These are phyloP conservation scores for Trichoplusia ni DNA, from an alignment of 1,140 invertebrate genomes.

Conservation along the genomic window DNA sequence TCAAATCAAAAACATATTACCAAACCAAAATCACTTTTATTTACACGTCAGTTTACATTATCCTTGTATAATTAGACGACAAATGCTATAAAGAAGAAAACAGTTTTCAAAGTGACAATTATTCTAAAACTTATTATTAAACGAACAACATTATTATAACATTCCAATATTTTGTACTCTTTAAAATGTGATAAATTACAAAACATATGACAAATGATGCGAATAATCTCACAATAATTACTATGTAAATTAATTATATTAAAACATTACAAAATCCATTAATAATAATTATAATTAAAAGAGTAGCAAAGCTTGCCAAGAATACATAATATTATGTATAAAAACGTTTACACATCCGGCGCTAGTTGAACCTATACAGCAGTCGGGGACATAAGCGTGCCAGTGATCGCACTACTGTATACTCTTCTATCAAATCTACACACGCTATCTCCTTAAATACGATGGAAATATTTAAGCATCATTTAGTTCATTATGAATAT, in stretches of 20 bases:
- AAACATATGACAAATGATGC: constrained; percentile 65
- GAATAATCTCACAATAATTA: constrained; percentile 74
- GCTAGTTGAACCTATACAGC: constrained; percentile 35
- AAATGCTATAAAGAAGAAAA: constrained; percentile 72
- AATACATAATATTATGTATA: constrained; percentile 58
- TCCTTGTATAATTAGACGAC: constrained; percentile 73
- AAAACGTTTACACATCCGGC: constrained; percentile 50
- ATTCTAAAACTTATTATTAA: constrained; percentile 77
- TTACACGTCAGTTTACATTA: constrained; percentile 72
- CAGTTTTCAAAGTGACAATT: constrained; percentile 74
- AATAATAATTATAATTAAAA: constrained; percentile 69
- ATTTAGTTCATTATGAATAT: not conserved
- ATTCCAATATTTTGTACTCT: constrained; percentile 81
- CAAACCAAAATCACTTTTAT: constrained; percentile 81
- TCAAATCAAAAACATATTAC: constrained; percentile 38
- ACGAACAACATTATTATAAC: constrained; percentile 77
- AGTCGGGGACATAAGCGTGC: constrained; percentile 6
- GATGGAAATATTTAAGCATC: not conserved
- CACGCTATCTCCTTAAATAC: not conserved
- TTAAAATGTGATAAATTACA: constrained; percentile 81
- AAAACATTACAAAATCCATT: constrained; percentile 78
- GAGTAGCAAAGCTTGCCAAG: constrained; percentile 63
- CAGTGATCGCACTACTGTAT: not conserved
- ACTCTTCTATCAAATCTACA: constrained; percentile 1
- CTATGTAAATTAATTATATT: constrained; percentile 74